phyloP scores from a whole-genome alignment of 2,888 invertebrate species.

The Tuberolachnus salignus region DNA sequence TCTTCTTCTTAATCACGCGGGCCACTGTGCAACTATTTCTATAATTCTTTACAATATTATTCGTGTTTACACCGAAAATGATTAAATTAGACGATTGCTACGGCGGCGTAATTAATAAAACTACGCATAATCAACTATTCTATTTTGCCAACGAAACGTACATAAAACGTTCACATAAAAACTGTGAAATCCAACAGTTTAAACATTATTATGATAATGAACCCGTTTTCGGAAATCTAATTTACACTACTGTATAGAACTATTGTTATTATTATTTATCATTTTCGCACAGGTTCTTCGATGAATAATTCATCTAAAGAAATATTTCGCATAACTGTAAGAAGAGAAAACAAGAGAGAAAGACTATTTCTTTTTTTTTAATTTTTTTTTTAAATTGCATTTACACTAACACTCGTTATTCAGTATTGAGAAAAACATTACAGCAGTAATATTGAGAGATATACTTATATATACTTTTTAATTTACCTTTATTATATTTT shows the following conservation, averaged over 20 bases:
- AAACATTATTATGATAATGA: neutral
- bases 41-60: neutral
- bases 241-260: neutral
- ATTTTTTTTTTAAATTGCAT: slow-evolving; percentile 10
- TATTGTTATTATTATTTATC: neutral
- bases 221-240: neutral
- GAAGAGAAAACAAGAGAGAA: neutral
- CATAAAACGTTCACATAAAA: neutral
- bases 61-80: neutral
- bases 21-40: neutral
- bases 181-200: neutral
- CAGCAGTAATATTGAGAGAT: too few relatives aligned
- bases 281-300: slow-evolving; percentile 1
- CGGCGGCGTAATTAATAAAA: neutral
- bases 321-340: neutral
- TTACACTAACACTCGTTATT: neutral
- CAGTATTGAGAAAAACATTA: neutral
- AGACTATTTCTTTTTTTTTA: too few relatives aligned
- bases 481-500: too few relatives aligned
- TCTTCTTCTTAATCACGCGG: too few relatives aligned
- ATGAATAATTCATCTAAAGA: slow-evolving; percentile 17
- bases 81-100: too few relatives aligned
- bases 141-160: neutral
- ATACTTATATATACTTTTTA: too few relatives aligned
- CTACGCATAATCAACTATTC: neutral